These are phyloP conservation scores for Chrysotoxum bicinctum DNA, from an alignment of 2,888 invertebrate genomes.

Conservation along the genomic window DNA sequence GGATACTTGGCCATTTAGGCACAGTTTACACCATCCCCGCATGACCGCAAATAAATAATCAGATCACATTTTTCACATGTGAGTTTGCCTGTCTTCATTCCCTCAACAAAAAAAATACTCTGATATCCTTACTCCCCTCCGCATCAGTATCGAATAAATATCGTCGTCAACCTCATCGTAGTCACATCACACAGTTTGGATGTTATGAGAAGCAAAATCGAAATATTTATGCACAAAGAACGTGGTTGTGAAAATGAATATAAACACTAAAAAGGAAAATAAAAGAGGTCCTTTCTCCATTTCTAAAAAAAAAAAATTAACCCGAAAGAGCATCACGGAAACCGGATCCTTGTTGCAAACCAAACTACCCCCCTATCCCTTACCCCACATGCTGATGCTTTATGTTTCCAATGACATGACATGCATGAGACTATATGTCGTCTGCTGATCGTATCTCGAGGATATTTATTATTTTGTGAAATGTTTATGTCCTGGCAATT, in stretches of 20 bases:
- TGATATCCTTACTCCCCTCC: slow-evolving; percentile 1
- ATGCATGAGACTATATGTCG: neutral
- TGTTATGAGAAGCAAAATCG: slow-evolving; percentile 52
- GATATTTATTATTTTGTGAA: slow-evolving; percentile 65
- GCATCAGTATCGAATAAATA: slow-evolving; percentile 42
- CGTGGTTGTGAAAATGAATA: slow-evolving; percentile 52
- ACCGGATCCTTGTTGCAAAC: slow-evolving; percentile 24
- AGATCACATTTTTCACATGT: slow-evolving; percentile 73
- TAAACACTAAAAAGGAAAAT: slow-evolving; percentile 23
- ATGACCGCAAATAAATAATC: slow-evolving; percentile 71
- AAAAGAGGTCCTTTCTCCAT: neutral
- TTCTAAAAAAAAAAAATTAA: neutral
- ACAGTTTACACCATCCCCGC: slow-evolving; percentile 69
- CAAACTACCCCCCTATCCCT: neutral
- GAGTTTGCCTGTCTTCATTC: slow-evolving; percentile 48
- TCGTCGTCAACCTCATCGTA: slow-evolving; percentile 41
- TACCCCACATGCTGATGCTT: neutral
- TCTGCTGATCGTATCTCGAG: slow-evolving; percentile 46
- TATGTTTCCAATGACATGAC: neutral
- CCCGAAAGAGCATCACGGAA: neutral
- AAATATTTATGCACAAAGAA: slow-evolving; percentile 65
- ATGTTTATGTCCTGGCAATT: slow-evolving; percentile 53
- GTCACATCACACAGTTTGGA: slow-evolving; percentile 66
- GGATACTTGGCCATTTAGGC: slow-evolving; percentile 73
- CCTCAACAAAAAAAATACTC: neutral